phyloP scores from a whole-genome alignment of 2,113 vertebrate species.

The Emydocephalus ijimae region DNA sequence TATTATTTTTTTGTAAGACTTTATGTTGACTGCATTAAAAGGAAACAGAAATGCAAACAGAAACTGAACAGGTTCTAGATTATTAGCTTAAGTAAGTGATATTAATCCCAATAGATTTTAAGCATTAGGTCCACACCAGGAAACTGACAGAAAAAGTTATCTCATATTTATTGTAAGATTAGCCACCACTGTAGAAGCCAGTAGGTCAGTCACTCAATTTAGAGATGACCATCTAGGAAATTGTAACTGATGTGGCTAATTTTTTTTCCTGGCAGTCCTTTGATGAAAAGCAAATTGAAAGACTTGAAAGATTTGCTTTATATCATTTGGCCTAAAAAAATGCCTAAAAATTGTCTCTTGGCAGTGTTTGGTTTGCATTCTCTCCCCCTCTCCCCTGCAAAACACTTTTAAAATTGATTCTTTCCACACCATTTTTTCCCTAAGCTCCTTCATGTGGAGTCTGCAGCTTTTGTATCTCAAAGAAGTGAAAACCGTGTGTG shows the following conservation, averaged over 20 bases:
- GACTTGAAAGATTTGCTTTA: neutral
- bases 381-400: neutral
- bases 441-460: neutral
- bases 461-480: neutral
- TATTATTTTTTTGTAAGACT: neutral
- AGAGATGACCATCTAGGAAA: neutral
- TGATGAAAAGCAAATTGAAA: conserved; percentile 17
- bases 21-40: neutral
- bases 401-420: neutral
- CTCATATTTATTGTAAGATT: neutral
- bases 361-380: neutral
- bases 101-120: neutral
- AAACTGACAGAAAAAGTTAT: conserved; percentile 6
- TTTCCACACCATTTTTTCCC: neutral
- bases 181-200: neutral
- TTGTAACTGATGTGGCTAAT: conserved; percentile 3
- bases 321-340: neutral
- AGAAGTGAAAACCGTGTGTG: neutral
- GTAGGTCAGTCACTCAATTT: conserved; percentile 1
- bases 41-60: neutral
- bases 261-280: conserved; percentile 6
- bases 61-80: neutral
- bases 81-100: neutral
- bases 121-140: neutral
- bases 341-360: neutral